These are phyloP conservation scores for Drosophila pseudotalamancana DNA, from an alignment of 2,888 invertebrate genomes.

Conservation along the genomic window DNA sequence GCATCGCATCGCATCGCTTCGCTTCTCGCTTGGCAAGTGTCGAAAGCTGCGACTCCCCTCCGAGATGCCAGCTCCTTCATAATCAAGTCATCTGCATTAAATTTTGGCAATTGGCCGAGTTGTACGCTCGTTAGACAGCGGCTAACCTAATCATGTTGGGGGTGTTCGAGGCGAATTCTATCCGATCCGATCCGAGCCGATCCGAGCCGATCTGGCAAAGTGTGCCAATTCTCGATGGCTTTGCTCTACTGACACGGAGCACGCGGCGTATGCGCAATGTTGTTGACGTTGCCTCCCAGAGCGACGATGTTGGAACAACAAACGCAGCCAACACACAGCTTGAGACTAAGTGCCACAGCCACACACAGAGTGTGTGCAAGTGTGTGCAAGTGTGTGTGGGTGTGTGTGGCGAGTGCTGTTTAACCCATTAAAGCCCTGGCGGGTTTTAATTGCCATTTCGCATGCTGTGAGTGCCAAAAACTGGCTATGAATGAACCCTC, in stretches of 20 bases:
- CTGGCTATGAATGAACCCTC: conserved; percentile 49
- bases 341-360: conserved; percentile 68
- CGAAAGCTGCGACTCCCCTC: conserved; percentile 12
- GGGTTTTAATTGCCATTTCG: conserved; percentile 66
- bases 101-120: conserved; percentile 76
- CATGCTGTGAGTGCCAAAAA: conserved; percentile 75
- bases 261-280: conserved; percentile 74
- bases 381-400: background rate
- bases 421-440: conserved; percentile 73
- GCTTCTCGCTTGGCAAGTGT: conserved; percentile 34
- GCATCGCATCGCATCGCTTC: background rate
- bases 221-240: conserved; percentile 63
- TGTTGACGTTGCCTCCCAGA: conserved; percentile 74
- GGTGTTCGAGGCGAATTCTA: conserved; percentile 35
- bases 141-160: conserved; percentile 58
- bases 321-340: conserved; percentile 56
- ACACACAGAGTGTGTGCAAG: conserved; percentile 1
- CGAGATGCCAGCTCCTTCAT: conserved; percentile 45
- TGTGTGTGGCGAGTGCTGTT: conserved; percentile 45
- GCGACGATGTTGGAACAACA: conserved; percentile 52
- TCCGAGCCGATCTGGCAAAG: conserved; percentile 45
- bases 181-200: background rate
- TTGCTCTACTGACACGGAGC: conserved; percentile 61
- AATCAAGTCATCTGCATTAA: conserved; percentile 75
- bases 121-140: conserved; percentile 62